These are phyloP conservation scores for Sorex maritimensis DNA, from an alignment of 2,797 vertebrate species.

Conservation along the genomic window DNA sequence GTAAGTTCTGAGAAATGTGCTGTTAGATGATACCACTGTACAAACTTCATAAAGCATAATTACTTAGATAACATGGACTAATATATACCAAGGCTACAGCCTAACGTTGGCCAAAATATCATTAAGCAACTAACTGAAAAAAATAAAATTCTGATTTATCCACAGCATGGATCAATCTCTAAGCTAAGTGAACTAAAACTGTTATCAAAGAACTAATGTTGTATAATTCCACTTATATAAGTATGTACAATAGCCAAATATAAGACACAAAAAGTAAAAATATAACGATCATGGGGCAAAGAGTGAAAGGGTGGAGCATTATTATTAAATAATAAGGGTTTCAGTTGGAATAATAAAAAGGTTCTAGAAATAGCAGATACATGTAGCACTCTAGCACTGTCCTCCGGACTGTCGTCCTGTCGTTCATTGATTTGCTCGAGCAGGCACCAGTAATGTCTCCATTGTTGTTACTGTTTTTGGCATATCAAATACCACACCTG, in stretches of 20 bases:
- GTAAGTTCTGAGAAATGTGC: background rate
- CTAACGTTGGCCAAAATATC: background rate
- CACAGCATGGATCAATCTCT: background rate
- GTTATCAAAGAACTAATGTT: conserved; percentile 39
- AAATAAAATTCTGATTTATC: conserved; percentile 43
- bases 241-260: conserved; percentile 26
- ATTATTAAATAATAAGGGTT: conserved; percentile 39
- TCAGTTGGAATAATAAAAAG: background rate
- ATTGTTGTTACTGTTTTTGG: no score
- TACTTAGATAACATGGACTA: background rate
- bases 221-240: background rate
- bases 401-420: no score
- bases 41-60: background rate
- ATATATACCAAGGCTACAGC: background rate
- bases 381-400: no score
- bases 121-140: background rate
- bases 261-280: conserved; percentile 55
- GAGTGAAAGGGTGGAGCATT: background rate
- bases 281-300: background rate
- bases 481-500: no score
- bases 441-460: no score
- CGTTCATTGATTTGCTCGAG: no score
- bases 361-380: background rate
- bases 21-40: background rate
- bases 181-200: conserved; percentile 29